These are phyloP conservation scores for Aethina tumida DNA, from an alignment of 1,140 invertebrate genomes.

Conservation along the genomic window DNA sequence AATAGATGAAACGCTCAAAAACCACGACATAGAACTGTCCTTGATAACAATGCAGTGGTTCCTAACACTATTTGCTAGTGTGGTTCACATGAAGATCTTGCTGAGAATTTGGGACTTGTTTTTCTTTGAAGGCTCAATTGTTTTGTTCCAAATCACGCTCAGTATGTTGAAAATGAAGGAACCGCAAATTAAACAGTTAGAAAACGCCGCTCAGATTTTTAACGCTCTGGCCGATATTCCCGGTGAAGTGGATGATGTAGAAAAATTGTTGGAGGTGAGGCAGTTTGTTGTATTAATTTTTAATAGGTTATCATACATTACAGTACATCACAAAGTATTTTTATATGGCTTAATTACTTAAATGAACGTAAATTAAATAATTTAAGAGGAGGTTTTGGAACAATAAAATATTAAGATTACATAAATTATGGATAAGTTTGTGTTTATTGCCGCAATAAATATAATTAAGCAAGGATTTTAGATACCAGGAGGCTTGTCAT, in stretches of 20 bases:
- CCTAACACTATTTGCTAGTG: conserved; percentile 93
- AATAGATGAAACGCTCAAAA: conserved; percentile 77
- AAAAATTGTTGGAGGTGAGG: conserved; percentile 58
- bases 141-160: conserved; percentile 92
- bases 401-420: no score
- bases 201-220: conserved; percentile 94
- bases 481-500: no score
- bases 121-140: conserved; percentile 89
- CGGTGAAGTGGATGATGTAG: conserved; percentile 84
- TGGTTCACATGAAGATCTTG: conserved; percentile 95
- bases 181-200: conserved; percentile 64
- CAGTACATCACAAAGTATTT: background rate
- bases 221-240: conserved; percentile 93
- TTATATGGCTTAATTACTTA: background rate
- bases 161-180: conserved; percentile 94
- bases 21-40: conserved; percentile 93
- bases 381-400: no score
- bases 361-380: no score
- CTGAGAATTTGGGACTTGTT: conserved; percentile 96
- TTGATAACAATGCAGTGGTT: conserved; percentile 97
- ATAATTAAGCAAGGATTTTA: no score
- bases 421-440: no score
- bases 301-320: background rate
- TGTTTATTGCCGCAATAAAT: no score
- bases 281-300: conserved; percentile 5